Evolutionary conservation across 2,888 invertebrate species (phyloP), one percentile per base, ranked within the genome.

Genomic region (Netelia fuscicornis): DNA sequence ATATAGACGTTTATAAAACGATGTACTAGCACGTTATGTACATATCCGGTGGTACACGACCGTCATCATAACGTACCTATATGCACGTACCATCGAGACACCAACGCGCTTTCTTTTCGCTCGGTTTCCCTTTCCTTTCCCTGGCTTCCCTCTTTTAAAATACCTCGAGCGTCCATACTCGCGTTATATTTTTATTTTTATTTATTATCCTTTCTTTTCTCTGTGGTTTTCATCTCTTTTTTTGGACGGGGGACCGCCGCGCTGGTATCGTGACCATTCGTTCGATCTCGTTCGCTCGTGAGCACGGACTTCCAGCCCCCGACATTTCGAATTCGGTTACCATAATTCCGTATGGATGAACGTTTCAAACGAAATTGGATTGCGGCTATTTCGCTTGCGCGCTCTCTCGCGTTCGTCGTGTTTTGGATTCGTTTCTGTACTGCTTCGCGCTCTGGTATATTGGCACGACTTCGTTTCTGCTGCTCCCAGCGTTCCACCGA

Each of bases 311-410:
- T 79, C 70, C 25, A 54, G 52, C 25, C 17, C 79, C 75, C 78
- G 52, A 85, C 84, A 81, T 85, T 85, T 71, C 82, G 82, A 74
- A 82, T 85, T 82, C 82, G 82, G 85, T 85, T 85, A 85, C 85
- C 85, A 85, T 85, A 85, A 85, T 85, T 85, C 79, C 85, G 85
- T 85, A 82, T 82, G 85, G 85, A 85, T 85, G 85, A 85, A 85
- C 85, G 85, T 85, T 85, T 85, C 85, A 82, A 82, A 82, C 81
- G 78, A 82, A 82, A 85, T 85, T 85, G 85, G 85, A 85, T 85
- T 79, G 85, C 79, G 79, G 85, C 85, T 76, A 85, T 85, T 80
- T 85, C 85, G 85, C 85, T 82, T 71, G 82, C 72, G 65, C 79
- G 62, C 81, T 70, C 81, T 20, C 17, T 54, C 10, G 30, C 67